A percentile compares a stretch with the other conserved stretches of the same genome.
phyloP scores from a whole-genome alignment of 2,113 vertebrate genomes.

The Brachionichthys hirsutus region DNA sequence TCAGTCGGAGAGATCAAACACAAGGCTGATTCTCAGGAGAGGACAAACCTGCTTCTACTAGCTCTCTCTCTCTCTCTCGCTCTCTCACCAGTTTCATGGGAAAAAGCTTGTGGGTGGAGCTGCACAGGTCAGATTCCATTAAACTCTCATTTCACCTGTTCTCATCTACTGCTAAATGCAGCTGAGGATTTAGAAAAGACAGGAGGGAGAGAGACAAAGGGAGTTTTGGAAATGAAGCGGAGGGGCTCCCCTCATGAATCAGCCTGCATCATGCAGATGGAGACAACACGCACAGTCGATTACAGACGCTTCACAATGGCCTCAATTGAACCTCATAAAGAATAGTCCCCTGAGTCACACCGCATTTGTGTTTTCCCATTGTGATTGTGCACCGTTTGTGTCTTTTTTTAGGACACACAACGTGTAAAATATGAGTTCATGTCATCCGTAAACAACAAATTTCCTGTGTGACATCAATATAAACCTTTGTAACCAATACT shows the following conservation, averaged over 20 bases:
- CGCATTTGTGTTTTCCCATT: constrained; percentile 28
- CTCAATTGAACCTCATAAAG: constrained; percentile 8
- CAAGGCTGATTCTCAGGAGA: constrained; percentile 53
- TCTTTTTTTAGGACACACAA: constrained; percentile 10
- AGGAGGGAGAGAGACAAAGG: constrained; percentile 7
- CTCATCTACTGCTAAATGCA: constrained; percentile 4
- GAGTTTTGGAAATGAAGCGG: constrained; percentile 32
- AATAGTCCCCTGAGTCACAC: constrained; percentile 53
- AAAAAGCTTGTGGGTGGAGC: constrained; percentile 32
- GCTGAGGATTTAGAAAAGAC: constrained; percentile 6
- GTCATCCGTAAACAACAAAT: background rate
- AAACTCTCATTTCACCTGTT: constrained; percentile 61
- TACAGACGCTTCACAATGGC: background rate
- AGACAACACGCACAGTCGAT: background rate
- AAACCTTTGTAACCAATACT: background rate
- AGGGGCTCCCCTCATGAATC: constrained; percentile 44
- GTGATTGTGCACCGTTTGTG: background rate
- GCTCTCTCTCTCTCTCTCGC: constrained; percentile 16
- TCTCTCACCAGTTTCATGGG: constrained; percentile 20
- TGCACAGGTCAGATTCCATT: constrained; percentile 49
- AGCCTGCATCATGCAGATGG: constrained; percentile 14
- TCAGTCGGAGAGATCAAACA: constrained; percentile 25
- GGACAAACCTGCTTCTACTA: constrained; percentile 42
- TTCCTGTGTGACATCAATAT: background rate
- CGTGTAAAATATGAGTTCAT: background rate